These are phyloP conservation scores for Sturnira hondurensis DNA, from an alignment of 2,113 vertebrate genomes.

Conservation along the genomic window DNA sequence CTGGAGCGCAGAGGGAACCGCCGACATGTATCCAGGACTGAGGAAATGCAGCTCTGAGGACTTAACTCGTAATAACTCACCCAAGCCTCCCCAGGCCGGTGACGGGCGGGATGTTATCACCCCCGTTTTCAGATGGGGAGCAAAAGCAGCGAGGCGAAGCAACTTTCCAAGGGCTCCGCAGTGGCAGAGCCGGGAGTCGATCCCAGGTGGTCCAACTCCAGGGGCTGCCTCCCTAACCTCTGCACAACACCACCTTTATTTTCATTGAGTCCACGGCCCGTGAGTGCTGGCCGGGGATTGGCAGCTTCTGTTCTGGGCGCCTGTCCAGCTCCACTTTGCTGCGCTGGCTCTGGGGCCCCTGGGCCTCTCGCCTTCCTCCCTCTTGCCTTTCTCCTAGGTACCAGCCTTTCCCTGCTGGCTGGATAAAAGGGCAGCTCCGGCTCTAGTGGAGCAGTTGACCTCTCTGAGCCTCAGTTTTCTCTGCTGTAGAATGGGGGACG, in stretches of 20 bases:
- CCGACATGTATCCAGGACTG: background rate
- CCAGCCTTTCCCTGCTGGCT: background rate
- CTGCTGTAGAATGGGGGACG: background rate
- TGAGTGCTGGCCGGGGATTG: background rate
- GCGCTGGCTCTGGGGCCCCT: background rate
- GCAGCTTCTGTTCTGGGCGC: background rate
- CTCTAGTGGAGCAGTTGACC: background rate
- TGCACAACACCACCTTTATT: background rate
- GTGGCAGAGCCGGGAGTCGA: background rate
- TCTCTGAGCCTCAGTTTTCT: background rate
- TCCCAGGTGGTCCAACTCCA: background rate
- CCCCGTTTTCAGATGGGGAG: background rate
- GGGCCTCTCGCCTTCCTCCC: too few species aligned
- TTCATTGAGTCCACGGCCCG: rapidly evolving
- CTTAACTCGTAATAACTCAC: rapidly evolving
- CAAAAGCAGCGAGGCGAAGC: background rate
- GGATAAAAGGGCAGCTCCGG: background rate
- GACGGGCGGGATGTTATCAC: background rate
- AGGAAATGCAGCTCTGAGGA: background rate
- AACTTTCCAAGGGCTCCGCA: background rate
- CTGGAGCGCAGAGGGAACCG: rapidly evolving
- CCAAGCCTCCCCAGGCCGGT: background rate
- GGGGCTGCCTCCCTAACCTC: background rate
- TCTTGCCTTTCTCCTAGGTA: background rate
- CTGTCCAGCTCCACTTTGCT: rapidly evolving